Conservation (phyloP, 2,888 invertebrate species). For the Dynastes grantii region DNA sequence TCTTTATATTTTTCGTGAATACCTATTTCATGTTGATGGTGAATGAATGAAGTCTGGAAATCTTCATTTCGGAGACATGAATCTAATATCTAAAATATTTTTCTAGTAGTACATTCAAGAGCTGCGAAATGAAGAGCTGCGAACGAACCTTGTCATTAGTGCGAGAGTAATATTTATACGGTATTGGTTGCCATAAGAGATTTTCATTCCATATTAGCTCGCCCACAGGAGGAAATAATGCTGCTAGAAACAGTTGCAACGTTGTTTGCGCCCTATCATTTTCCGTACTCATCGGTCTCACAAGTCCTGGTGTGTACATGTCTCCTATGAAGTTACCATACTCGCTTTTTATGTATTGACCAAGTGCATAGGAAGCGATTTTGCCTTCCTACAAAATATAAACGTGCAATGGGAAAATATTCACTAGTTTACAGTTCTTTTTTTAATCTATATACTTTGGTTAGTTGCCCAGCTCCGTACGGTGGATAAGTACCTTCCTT, state of each 20-base stretch:
- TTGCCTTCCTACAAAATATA: constrained; percentile 27
- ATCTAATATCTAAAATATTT: background rate
- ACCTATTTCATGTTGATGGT: background rate
- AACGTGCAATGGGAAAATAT: background rate
- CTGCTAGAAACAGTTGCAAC: constrained; percentile 32
- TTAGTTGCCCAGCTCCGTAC: constrained; percentile 29
- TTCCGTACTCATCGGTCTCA: constrained; percentile 2
- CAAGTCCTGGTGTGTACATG: background rate
- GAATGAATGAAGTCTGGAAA: background rate
- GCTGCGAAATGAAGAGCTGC: background rate
- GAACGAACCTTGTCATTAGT: background rate
- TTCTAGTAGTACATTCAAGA: background rate
- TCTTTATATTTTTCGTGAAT: constrained; percentile 11
- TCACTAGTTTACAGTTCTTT: background rate
- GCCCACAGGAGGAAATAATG: constrained; percentile 22
- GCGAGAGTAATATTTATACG: constrained; percentile 4
- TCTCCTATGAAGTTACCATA: constrained; percentile 31
- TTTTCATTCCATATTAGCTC: constrained; percentile 33
- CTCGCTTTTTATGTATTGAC: constrained; percentile 11
- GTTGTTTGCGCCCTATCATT: constrained; percentile 21
- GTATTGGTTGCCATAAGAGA: constrained; percentile 41
- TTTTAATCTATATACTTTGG: constrained; percentile 23
- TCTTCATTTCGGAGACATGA: background rate
- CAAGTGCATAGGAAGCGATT: constrained; percentile 5
- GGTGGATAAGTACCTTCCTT: constrained; percentile 6